Base-by-base conservation (phyloP, 2,888 invertebrate genomes). In the Subacronicta megacephala region DNA sequence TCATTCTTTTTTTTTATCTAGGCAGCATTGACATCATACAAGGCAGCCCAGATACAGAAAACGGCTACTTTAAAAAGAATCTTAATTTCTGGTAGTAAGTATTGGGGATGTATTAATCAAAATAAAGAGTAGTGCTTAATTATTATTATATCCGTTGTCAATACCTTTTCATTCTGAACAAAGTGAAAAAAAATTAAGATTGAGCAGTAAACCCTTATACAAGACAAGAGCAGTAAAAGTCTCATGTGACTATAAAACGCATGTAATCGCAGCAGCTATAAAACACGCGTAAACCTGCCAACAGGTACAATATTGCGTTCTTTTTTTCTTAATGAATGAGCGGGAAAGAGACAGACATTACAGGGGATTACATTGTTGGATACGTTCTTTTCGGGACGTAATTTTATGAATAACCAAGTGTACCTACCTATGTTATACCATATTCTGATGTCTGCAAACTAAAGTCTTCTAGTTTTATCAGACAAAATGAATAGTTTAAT, bases 171-270 rank as follows among this genome's bases (percentile, higher is more conserved):
- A 37, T 17, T 47, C 33, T 17, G 17, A 7, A 29, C 29, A 37
- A 45, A 51, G 47, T 40, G 40, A 36, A 47, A 51, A 41, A 53
- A 56, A 72, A 68, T 44, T 31, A 41, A 56, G 52, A 69, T 69
- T 62, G 63, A 56, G 68, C 63, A 35, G 52, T 73, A 73, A 68
- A 73, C 52, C 63, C 53, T 73, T 68, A 56, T 50, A 68, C 50
- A 73, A 52, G 51, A 69, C 70, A 62, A 62, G 42, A 47, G 52
- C 63, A 73, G 50, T 73, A 69, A 73, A 68, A 56, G 47, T 42
- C 70, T 62, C 40, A 38, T 49, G 47, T 56, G 56, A 49, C 47
- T 57, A 45, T 68, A 73, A 68, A 69, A 56, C 52, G 56, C 33
- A 49, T 62, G 70, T 73, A 69, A 68, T 56, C 63, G 70, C 56